A percentile compares a stretch with the other conserved stretches of the same genome.
These are phyloP conservation scores for Eulemur albifrons DNA, from an alignment of 2,797 vertebrate species.

Conservation along the genomic window DNA sequence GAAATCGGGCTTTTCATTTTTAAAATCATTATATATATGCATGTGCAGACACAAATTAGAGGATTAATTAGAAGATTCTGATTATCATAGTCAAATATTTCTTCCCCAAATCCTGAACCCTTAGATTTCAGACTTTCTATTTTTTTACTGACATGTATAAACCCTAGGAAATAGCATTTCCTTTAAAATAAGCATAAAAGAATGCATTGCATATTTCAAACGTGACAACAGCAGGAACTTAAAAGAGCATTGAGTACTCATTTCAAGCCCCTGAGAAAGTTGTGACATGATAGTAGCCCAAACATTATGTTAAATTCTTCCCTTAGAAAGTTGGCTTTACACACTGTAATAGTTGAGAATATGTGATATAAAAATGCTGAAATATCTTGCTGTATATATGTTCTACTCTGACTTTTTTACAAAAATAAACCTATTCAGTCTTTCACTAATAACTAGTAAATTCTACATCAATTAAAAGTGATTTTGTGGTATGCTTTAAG, in stretches of 20 bases:
- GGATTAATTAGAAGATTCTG: neutral
- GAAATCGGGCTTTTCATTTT: neutral
- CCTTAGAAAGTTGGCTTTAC: slow-evolving; percentile 37
- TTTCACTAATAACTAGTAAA: slow-evolving; percentile 13
- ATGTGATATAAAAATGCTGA: neutral
- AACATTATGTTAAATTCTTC: neutral
- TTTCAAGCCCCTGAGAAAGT: neutral
- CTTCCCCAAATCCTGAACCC: neutral
- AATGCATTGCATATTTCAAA: neutral
- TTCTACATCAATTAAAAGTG: neutral
- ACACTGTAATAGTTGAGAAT: slow-evolving; percentile 6
- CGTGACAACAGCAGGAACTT: neutral
- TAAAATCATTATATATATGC: neutral
- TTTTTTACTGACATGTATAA: neutral
- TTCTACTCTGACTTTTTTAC: neutral
- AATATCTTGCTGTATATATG: neutral
- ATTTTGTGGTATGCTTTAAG: neutral
- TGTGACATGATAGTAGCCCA: neutral
- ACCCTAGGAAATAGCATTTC: neutral
- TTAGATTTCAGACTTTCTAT: neutral
- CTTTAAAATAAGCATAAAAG: slow-evolving; percentile 30
- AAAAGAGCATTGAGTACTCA: neutral
- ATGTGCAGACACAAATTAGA: neutral
- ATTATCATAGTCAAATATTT: neutral
- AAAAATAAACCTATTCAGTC: slow-evolving; percentile 15